Evolutionary conservation across 2,113 vertebrate species (phyloP).

Genomic region (Furnarius figulus): DNA sequence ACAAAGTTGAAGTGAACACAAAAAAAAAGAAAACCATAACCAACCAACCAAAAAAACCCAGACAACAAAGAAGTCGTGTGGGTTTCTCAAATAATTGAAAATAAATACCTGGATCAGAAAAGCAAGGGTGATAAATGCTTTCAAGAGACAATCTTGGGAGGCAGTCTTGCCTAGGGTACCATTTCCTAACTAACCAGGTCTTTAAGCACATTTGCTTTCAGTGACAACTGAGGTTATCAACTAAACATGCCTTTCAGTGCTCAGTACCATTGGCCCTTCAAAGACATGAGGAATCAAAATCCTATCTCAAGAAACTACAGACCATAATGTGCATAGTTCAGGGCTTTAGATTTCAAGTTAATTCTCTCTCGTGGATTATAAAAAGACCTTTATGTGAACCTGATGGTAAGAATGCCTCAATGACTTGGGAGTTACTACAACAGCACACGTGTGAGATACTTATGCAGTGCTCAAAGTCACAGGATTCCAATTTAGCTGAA

Average conservation of each 20-base stretch:
- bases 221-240: not conserved
- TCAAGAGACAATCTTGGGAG: not conserved
- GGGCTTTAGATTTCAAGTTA: not conserved
- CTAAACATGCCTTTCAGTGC: not conserved
- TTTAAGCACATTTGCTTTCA: not conserved
- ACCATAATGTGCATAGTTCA: not conserved
- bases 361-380: not conserved
- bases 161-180: not conserved
- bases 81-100: not conserved
- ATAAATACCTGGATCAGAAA: not conserved
- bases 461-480: not conserved
- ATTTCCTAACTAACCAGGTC: not conserved
- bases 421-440: not conserved
- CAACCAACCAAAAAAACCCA: no score
- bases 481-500: not conserved
- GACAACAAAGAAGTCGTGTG: not conserved
- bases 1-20: not conserved
- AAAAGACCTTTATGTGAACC: not conserved
- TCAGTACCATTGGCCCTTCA: not conserved
- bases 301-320: not conserved
- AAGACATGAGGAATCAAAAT: not conserved
- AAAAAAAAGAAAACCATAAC: not conserved
- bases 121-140: not conserved
- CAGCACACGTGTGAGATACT: not conserved
- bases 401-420: not conserved